phyloP scores from a whole-genome alignment of 2,797 vertebrate species.

The Acomys russatus region DNA sequence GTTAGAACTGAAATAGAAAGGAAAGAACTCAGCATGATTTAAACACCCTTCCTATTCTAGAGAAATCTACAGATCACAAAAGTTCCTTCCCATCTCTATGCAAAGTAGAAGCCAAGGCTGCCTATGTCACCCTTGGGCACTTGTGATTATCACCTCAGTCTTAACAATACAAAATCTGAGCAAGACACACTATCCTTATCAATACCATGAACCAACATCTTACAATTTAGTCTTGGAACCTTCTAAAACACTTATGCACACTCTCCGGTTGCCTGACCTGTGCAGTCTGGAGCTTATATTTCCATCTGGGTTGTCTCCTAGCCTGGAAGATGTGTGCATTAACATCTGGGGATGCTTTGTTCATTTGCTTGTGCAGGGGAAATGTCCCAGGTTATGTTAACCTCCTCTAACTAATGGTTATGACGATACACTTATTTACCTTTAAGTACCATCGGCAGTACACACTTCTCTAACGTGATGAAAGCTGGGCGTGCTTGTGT shows the following conservation, averaged over 20 bases:
- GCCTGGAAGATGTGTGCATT: background rate
- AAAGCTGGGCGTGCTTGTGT: background rate
- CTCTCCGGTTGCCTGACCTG: background rate
- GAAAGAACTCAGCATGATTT: background rate
- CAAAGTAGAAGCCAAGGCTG: background rate
- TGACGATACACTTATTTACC: background rate
- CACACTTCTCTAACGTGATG: background rate
- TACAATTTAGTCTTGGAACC: conserved; percentile 19
- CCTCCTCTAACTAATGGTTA: conserved; percentile 35
- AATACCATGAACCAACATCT: background rate
- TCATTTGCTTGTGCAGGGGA: background rate
- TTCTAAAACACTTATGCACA: background rate
- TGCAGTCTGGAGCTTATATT: conserved; percentile 7
- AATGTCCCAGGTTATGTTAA: background rate
- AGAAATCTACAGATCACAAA: background rate
- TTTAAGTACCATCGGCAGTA: background rate
- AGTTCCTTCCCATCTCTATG: background rate
- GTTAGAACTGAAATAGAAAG: background rate
- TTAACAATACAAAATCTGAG: background rate
- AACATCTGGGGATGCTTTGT: background rate
- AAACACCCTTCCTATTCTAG: background rate
- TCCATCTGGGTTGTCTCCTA: conserved; percentile 1
- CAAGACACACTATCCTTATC: conserved; percentile 24
- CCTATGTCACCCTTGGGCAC: background rate
- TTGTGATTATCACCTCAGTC: background rate